Evolutionary conservation across 2,797 vertebrate genomes (phyloP).

Genomic region (Takifugu rubripes): DNA sequence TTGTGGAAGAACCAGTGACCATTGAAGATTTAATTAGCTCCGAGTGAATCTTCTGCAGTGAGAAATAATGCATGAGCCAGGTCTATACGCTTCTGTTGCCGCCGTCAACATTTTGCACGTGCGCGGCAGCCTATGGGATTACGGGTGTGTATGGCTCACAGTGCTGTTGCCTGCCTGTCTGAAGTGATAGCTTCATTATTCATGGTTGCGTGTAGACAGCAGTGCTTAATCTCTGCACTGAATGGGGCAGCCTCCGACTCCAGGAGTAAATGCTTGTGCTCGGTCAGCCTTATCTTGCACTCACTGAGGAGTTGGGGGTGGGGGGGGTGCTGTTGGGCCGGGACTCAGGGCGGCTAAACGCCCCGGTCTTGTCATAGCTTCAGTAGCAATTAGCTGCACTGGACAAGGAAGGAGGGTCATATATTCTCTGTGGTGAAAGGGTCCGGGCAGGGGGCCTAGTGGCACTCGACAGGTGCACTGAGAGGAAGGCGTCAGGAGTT

Average conservation of each 20-base stretch:
- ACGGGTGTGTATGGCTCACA: constrained; percentile 59
- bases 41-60: constrained; percentile 29
- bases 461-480: constrained; percentile 86
- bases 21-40: constrained; percentile 13
- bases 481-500: constrained; percentile 74
- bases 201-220: constrained; percentile 79
- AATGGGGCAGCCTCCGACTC: constrained; percentile 55
- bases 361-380: constrained; percentile 32
- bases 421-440: constrained; percentile 91
- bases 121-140: constrained; percentile 56
- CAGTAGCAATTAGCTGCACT: constrained; percentile 79
- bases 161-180: constrained; percentile 70
- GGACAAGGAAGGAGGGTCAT: constrained; percentile 79
- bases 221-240: constrained; percentile 73
- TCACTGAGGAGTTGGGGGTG: constrained; percentile 15
- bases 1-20: background rate
- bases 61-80: constrained; percentile 50
- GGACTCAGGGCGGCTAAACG: constrained; percentile 49
- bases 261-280: constrained; percentile 53
- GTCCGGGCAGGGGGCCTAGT: constrained; percentile 83
- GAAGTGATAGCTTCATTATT: constrained; percentile 78
- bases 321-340: constrained; percentile 23
- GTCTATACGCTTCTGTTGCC: constrained; percentile 29
- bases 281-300: constrained; percentile 55
- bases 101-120: constrained; percentile 48